Conservation (phyloP, 2,113 vertebrate genomes). For the Leptobrachium ailaonicum region DNA sequence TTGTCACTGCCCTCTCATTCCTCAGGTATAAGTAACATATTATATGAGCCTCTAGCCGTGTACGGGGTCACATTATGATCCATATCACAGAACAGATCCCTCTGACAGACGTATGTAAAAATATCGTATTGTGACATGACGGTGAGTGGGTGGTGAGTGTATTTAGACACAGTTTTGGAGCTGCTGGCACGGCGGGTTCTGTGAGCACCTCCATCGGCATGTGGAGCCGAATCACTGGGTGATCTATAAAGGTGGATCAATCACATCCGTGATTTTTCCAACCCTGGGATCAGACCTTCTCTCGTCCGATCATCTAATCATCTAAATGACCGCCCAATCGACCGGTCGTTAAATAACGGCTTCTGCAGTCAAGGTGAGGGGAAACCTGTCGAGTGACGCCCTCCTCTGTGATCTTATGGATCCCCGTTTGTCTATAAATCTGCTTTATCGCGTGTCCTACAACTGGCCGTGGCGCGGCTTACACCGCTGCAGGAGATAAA, state of each 20-base stretch:
- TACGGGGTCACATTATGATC: neutral
- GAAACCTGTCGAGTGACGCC: too few relatives aligned
- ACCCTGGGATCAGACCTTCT: too few relatives aligned
- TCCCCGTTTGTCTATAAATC: too few relatives aligned
- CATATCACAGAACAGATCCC: neutral
- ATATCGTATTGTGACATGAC: slow-evolving; percentile 8
- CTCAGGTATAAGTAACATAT: neutral
- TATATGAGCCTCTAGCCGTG: neutral
- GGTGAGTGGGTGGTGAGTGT: neutral
- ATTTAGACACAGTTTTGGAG: slow-evolving; percentile 31
- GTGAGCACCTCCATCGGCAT: slow-evolving; percentile 10
- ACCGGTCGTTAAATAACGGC: too few relatives aligned
- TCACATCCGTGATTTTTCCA: too few relatives aligned
- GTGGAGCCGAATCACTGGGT: neutral
- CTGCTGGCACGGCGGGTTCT: slow-evolving; percentile 28
- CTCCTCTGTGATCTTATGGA: too few relatives aligned
- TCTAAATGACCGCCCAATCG: too few relatives aligned
- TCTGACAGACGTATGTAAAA: slow-evolving; percentile 14
- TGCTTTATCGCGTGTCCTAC: too few relatives aligned
- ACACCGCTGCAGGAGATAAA: too few relatives aligned
- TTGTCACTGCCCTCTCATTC: neutral
- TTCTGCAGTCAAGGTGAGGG: too few relatives aligned
- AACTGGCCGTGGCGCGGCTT: too few relatives aligned
- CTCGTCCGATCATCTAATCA: too few relatives aligned
- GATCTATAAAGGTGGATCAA: neutral